Base-by-base conservation (phyloP, 2,113 vertebrate genomes). In the Globicephala melas region DNA sequence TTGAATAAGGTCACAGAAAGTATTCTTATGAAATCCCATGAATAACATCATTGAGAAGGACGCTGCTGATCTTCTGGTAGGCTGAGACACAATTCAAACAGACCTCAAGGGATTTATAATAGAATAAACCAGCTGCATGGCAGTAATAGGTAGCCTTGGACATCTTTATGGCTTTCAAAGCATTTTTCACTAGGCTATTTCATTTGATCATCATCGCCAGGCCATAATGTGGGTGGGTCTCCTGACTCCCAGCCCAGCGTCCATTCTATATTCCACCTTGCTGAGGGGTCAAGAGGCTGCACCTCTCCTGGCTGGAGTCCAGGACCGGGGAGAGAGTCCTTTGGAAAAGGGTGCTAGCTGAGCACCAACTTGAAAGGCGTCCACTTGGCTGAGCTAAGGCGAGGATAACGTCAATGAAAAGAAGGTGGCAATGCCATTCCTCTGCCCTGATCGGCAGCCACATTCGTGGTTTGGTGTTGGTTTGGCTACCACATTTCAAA, bases 401-500 rank as follows among this genome's bases (percentile, higher is more conserved):
- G 53, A 95, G 31, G 28, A 33, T 9, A 44, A 55, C 4, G 41
- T 18, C 18, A 41, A 58, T 63, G 28, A 36, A 28, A 79, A 77
- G 55, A 41, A 33, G 9, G 31, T 2, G 6, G 47, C 17, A 0
- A 26, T 13, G 15, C 26, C 18, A 6, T 25, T 55, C 31, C 85
- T 89, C 73, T n/a, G 55, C 73, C 68, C 77, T 21, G 20, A 73
- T 38, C 26, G 25, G 62, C 88, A 67, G 47, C 62, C 53, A 44
- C 1, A 0, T 3, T 4, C 33, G 31, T 38, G 53, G 60, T 23
- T 38, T 62, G 4, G 18, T 10, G 3, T 25, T 62, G 70, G 26
- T 38, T 23, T 47, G 28, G 28, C 9, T 8, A 21, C 15, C 53
- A 23, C 38, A 15, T 21, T 44, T n/a, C 67, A 47, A 47, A 84